Evolutionary conservation across 2,113 vertebrate species (phyloP).

Genomic region (Engystomops pustulosus): DNA sequence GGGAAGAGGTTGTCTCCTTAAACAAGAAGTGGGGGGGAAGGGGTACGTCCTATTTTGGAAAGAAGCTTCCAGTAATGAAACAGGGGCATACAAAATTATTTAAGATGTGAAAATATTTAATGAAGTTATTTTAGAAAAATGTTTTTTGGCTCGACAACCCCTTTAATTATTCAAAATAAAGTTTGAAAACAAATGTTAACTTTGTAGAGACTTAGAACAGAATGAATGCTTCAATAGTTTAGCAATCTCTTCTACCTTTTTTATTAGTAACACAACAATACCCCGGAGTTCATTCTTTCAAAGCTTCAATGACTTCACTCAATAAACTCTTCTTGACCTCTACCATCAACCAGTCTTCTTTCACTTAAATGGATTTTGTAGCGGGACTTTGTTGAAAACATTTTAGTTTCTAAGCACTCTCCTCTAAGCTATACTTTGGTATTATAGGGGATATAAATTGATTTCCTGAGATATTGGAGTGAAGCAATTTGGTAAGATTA

Average conservation of each 20-base stretch:
- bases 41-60: no score
- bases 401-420: conserved; percentile 25
- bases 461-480: conserved; percentile 3
- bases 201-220: background rate
- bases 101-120: no score
- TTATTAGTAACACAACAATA: background rate
- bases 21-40: no score
- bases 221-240: background rate
- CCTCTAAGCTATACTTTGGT: conserved; percentile 6
- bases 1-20: no score
- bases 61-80: no score
- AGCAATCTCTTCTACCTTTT: background rate
- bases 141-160: no score
- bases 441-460: conserved; percentile 8
- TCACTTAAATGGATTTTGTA: conserved; percentile 1
- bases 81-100: no score
- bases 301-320: background rate
- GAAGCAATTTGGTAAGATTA: background rate
- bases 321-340: background rate
- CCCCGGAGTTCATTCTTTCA: background rate
- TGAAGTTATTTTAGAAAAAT: no score
- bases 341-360: background rate
- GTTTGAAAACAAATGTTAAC: background rate
- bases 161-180: no score
- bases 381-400: conserved; percentile 19